Conservation (phyloP, 2,888 invertebrate genomes). For the Cryptophagus acutangulus region DNA sequence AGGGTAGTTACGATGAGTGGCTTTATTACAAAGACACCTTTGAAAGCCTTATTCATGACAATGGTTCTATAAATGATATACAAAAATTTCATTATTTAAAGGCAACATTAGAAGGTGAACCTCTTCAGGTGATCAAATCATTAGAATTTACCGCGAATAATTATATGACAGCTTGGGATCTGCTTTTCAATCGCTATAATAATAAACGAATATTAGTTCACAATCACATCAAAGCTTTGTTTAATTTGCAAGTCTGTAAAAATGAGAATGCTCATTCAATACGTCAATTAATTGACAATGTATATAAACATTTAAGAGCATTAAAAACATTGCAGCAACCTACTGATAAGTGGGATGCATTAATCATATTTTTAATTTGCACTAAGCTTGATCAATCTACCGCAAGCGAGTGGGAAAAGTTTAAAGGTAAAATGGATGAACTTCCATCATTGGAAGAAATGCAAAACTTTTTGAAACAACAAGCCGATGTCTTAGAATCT, state of each 20-base stretch:
- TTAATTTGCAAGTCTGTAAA: too few relatives aligned
- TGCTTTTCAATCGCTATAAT: background rate
- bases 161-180: background rate
- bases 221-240: background rate
- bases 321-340: conserved; percentile 7
- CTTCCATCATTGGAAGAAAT: background rate
- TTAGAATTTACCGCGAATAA: background rate
- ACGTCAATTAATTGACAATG: background rate
- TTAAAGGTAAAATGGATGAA: background rate
- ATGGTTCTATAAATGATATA: background rate
- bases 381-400: conserved; percentile 8
- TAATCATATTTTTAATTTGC: conserved; percentile 5
- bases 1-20: background rate
- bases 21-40: conserved; percentile 3
- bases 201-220: background rate
- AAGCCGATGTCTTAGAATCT: background rate
- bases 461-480: background rate
- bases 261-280: background rate
- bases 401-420: conserved; percentile 7
- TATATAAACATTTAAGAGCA: background rate
- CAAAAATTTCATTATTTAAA: background rate
- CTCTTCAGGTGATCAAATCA: background rate
- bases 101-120: background rate
- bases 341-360: conserved; percentile 1
- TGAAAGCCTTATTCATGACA: background rate